phyloP scores from a whole-genome alignment of 2,888 invertebrate species.

The Cheilosia scutellata region DNA sequence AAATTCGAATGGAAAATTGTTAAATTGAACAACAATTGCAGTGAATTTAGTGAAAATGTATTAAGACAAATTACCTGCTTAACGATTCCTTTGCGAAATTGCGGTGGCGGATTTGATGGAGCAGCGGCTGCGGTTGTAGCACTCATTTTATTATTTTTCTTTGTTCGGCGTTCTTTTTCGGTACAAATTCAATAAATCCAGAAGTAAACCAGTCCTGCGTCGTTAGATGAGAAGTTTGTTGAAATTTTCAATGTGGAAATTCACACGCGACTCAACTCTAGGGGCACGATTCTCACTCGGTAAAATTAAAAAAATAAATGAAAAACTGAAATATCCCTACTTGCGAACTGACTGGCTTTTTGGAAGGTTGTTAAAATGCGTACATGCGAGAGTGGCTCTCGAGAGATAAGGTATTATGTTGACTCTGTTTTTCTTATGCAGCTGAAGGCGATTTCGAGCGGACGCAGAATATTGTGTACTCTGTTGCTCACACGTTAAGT shows the following conservation, averaged over 20 bases:
- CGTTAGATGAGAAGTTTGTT: slow-evolving; percentile 40
- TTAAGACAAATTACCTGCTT: slow-evolving; percentile 80
- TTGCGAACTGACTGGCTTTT: slow-evolving; percentile 34
- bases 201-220: slow-evolving; percentile 55
- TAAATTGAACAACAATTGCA: slow-evolving; percentile 54
- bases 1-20: slow-evolving; percentile 38
- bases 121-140: slow-evolving; percentile 81
- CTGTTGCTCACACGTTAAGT: neutral
- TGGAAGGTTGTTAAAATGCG: slow-evolving; percentile 56
- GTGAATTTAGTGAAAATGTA: slow-evolving; percentile 31
- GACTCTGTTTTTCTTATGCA: slow-evolving; percentile 31
- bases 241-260: slow-evolving; percentile 54
- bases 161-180: slow-evolving; percentile 39
- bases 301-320: slow-evolving; percentile 76
- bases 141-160: slow-evolving; percentile 60
- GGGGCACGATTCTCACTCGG: slow-evolving; percentile 68
- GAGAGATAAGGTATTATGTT: neutral
- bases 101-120: slow-evolving; percentile 79
- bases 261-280: slow-evolving; percentile 69
- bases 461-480: neutral
- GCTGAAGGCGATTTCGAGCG: neutral
- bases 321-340: slow-evolving; percentile 57
- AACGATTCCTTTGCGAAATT: slow-evolving; percentile 82
- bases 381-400: slow-evolving; percentile 27
- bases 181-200: slow-evolving; percentile 44